Evolutionary conservation across 2,888 invertebrate genomes (phyloP).

Genomic region (Tetheella fluctuosa): DNA sequence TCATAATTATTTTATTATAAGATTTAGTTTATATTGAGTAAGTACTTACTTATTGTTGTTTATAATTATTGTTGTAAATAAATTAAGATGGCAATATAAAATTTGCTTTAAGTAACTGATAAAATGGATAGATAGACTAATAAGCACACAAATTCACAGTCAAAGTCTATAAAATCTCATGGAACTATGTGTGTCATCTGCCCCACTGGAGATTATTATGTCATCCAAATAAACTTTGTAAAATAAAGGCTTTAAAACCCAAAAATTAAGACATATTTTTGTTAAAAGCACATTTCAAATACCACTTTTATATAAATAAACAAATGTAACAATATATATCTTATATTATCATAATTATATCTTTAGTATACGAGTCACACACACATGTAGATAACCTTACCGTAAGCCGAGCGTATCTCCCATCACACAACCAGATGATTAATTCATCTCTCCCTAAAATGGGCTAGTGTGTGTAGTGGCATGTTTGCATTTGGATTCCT

Average conservation of each 20-base stretch:
- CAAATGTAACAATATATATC: neutral
- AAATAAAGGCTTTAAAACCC: neutral
- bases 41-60: no score
- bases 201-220: no score
- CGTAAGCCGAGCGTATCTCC: neutral
- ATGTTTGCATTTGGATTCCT: neutral
- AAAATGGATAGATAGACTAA: no score
- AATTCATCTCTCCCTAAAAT: neutral
- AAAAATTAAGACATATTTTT: no score
- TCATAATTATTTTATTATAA: no score
- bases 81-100: no score
- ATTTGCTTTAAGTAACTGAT: no score
- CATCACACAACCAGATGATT: constrained; percentile 10
- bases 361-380: neutral
- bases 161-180: no score
- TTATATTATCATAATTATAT: neutral
- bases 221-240: neutral
- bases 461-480: neutral
- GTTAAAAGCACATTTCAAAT: neutral
- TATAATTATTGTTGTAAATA: no score
- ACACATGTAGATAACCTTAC: neutral
- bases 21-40: no score
- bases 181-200: no score
- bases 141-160: no score
- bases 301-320: neutral